Percentiles rank a stretch among this genome's conserved stretches.
Evolutionary conservation across 2,797 vertebrate species (phyloP).

Genomic region (Hippopotamyrus pictus): DNA sequence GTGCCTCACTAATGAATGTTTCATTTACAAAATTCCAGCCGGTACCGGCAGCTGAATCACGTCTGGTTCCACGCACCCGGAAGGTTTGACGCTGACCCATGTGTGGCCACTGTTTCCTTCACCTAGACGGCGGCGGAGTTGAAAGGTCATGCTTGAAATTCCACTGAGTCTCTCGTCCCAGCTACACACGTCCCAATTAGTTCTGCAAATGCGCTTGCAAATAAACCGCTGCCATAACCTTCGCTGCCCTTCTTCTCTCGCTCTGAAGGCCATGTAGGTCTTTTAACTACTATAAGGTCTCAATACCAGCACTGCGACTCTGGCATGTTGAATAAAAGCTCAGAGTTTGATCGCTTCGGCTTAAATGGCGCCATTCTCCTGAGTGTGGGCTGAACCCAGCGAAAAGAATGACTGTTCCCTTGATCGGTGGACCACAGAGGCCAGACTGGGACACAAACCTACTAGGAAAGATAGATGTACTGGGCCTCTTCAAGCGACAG

Average conservation of each 20-base stretch:
- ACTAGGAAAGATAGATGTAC: not conserved
- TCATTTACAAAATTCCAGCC: slow-evolving; percentile 21
- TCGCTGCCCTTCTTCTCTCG: not conserved
- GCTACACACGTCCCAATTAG: not conserved
- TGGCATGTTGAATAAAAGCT: not conserved
- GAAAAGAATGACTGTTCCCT: not conserved
- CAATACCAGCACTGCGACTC: not conserved
- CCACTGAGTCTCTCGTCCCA: not conserved
- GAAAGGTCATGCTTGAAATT: not conserved
- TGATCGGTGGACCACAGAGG: not conserved
- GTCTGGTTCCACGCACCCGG: not conserved
- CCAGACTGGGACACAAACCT: not conserved
- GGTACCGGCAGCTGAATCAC: not conserved
- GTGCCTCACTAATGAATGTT: slow-evolving; percentile 32
- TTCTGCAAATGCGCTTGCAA: not conserved
- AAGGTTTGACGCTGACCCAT: not conserved
- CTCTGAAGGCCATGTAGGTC: not conserved
- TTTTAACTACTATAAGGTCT: not conserved
- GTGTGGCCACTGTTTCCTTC: not conserved
- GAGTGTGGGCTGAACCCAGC: not conserved
- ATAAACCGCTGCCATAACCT: not conserved
- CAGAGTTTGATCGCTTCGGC: not conserved
- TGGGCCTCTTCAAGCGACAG: not conserved
- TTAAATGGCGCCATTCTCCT: not conserved
- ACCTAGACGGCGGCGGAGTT: not conserved